Conservation (phyloP, 1,140 invertebrate genomes). For the Anadara kagoshimensis region DNA sequence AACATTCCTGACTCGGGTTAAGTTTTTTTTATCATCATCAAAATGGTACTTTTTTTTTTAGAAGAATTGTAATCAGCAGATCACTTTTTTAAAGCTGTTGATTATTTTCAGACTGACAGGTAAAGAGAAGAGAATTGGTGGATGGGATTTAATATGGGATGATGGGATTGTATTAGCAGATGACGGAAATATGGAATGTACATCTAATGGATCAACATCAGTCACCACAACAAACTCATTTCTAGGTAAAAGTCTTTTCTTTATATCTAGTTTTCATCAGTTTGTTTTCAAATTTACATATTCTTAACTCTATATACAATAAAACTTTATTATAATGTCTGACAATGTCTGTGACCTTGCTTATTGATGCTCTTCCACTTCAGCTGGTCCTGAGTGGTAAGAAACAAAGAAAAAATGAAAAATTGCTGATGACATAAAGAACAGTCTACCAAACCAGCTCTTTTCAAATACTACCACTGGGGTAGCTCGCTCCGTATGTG, state of each 20-base stretch:
- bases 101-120: constrained; percentile 72
- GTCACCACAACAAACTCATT: constrained; percentile 59
- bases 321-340: neutral
- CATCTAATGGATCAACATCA: constrained; percentile 33
- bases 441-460: too few species aligned
- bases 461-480: too few species aligned
- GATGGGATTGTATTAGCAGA: constrained; percentile 76
- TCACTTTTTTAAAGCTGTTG: too few species aligned
- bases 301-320: neutral
- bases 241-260: constrained; percentile 50
- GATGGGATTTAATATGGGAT: constrained; percentile 79
- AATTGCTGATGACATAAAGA: too few species aligned
- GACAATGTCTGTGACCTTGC: neutral
- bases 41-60: too few species aligned
- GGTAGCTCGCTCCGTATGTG: too few species aligned
- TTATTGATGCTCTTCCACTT: neutral
- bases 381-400: too few species aligned
- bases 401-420: too few species aligned
- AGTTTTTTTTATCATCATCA: too few species aligned
- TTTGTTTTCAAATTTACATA: neutral
- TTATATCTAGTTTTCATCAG: neutral
- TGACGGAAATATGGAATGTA: constrained; percentile 55
- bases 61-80: too few species aligned
- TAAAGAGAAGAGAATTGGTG: constrained; percentile 77
- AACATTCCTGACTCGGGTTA: too few species aligned